Evolutionary conservation across 2,113 vertebrate genomes (phyloP).

Genomic region (Pseudorectes ferrugineus): DNA sequence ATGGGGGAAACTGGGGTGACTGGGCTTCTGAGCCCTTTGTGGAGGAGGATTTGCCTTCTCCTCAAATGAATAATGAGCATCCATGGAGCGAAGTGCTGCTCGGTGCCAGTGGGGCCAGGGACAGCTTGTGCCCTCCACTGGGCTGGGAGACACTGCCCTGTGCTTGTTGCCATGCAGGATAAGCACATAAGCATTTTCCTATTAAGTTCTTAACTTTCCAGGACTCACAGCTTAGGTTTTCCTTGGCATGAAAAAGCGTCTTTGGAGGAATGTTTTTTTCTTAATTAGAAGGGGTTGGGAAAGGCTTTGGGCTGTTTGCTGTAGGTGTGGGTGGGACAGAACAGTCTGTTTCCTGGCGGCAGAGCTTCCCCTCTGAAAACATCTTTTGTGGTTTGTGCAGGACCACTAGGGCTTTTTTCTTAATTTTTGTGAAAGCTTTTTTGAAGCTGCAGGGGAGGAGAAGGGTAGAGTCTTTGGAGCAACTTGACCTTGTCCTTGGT

Average conservation of each 20-base stretch:
- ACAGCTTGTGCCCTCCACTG: rapidly evolving
- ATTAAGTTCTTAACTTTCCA: constrained; percentile 30
- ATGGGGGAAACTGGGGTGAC: not conserved
- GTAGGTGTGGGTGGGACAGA: constrained; percentile 22
- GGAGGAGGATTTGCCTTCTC: not conserved
- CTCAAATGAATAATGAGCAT: not conserved
- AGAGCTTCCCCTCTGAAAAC: not conserved
- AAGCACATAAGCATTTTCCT: constrained; percentile 23
- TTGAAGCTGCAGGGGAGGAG: not conserved
- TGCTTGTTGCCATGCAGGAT: not conserved
- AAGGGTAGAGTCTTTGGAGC: not conserved
- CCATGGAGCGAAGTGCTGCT: rapidly evolving
- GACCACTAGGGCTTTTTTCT: not conserved
- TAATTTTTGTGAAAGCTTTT: not conserved
- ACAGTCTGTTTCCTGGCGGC: constrained; percentile 11
- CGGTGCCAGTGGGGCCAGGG: rapidly evolving
- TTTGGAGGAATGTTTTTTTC: not conserved
- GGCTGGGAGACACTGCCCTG: not conserved
- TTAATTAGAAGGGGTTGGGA: constrained; percentile 35
- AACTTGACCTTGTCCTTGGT: not conserved
- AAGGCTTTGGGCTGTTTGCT: constrained; percentile 40
- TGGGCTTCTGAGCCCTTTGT: not conserved
- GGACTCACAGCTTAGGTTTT: constrained; percentile 57
- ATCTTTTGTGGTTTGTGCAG: not conserved
- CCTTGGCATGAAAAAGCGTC: not conserved